phyloP scores from a whole-genome alignment of 2,888 invertebrate species.

The Drosophila austrosaltans region DNA sequence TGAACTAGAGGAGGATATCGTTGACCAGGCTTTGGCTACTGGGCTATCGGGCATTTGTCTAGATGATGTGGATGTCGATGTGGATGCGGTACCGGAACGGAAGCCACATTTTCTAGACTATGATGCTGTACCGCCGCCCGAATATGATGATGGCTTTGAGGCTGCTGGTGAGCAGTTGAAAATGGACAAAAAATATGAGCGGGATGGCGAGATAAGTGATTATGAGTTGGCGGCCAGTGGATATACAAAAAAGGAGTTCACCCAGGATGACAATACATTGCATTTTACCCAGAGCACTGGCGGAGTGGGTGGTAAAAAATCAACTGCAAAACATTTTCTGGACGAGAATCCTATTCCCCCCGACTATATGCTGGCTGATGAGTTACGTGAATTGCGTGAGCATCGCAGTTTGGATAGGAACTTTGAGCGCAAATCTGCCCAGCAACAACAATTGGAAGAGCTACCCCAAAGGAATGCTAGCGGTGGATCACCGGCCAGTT shows the following conservation, averaged over 20 bases:
- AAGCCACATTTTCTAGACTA: constrained; percentile 87
- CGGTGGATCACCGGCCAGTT: constrained; percentile 50
- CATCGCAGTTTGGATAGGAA: constrained; percentile 83
- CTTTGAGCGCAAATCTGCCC: constrained; percentile 82
- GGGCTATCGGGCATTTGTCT: constrained; percentile 58
- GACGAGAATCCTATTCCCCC: constrained; percentile 84
- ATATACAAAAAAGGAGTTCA: constrained; percentile 83
- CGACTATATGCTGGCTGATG: constrained; percentile 82
- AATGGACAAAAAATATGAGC: constrained; percentile 83
- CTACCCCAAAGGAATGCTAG: constrained; percentile 42
- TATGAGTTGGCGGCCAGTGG: constrained; percentile 83
- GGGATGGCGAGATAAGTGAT: constrained; percentile 83
- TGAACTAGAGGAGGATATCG: constrained; percentile 53
- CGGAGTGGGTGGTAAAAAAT: constrained; percentile 49
- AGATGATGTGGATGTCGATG: constrained; percentile 72
- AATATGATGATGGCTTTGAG: constrained; percentile 79
- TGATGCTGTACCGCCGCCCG: constrained; percentile 86
- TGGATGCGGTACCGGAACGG: constrained; percentile 82
- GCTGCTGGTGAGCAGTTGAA: constrained; percentile 81
- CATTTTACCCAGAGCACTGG: constrained; percentile 58
- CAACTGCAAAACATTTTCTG: constrained; percentile 81
- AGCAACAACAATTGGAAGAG: constrained; percentile 73
- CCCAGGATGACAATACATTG: constrained; percentile 81
- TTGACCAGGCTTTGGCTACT: constrained; percentile 32
- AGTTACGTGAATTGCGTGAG: constrained; percentile 81